Conservation (phyloP, 2,888 invertebrate species). For the Amphipyra berbera region DNA sequence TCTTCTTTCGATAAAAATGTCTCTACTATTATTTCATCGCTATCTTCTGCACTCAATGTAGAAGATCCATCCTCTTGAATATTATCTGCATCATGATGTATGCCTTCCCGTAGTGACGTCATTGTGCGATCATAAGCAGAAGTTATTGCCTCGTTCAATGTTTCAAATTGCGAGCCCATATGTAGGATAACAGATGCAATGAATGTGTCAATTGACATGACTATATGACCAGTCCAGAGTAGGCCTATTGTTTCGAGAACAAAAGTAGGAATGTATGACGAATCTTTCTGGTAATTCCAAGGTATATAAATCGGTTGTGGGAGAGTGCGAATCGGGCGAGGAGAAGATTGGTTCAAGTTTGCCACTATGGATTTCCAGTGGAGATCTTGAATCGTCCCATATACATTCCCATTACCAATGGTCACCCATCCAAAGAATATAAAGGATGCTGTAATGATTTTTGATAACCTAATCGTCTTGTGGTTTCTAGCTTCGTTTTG, state of each 20-base stretch:
- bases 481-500: slow-evolving; percentile 76
- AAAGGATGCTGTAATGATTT: slow-evolving; percentile 77
- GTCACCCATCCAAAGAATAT: slow-evolving; percentile 85
- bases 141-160: slow-evolving; percentile 77
- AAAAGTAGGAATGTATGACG: slow-evolving; percentile 77
- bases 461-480: slow-evolving; percentile 73
- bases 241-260: slow-evolving; percentile 80
- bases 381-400: slow-evolving; percentile 80
- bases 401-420: slow-evolving; percentile 80
- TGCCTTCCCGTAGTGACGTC: slow-evolving; percentile 61
- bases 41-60: slow-evolving; percentile 55
- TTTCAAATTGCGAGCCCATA: slow-evolving; percentile 83
- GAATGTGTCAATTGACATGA: slow-evolving; percentile 85
- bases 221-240: slow-evolving; percentile 86
- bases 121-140: slow-evolving; percentile 81
- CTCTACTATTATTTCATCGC: slow-evolving; percentile 69
- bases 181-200: slow-evolving; percentile 84
- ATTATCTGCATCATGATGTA: slow-evolving; percentile 51
- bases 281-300: slow-evolving; percentile 81
- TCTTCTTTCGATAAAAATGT: slow-evolving; percentile 68
- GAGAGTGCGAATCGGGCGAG: slow-evolving; percentile 73
- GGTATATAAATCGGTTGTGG: slow-evolving; percentile 86
- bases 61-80: slow-evolving; percentile 32
- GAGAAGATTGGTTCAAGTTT: slow-evolving; percentile 64
- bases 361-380: slow-evolving; percentile 77